Evolutionary conservation across 2,888 invertebrate genomes (phyloP).

Genomic region (Anagyrus pseudococci): DNA sequence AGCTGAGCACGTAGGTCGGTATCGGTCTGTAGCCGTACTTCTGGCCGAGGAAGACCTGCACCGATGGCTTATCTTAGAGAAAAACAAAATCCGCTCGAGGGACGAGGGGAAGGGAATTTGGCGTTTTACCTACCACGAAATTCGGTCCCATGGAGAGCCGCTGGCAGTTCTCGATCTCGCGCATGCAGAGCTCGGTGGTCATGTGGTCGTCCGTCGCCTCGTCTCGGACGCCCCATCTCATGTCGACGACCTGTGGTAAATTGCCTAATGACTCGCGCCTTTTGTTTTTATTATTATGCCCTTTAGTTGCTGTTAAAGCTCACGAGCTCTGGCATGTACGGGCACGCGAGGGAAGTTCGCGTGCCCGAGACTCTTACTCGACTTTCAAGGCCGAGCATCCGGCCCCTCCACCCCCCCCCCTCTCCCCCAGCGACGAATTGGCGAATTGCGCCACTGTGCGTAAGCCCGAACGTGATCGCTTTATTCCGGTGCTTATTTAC

Average conservation of each 20-base stretch:
- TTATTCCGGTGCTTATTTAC: too few relatives aligned
- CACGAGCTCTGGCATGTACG: background rate
- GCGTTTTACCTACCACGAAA: slow-evolving; percentile 75
- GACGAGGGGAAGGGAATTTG: background rate
- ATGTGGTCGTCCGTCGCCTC: slow-evolving; percentile 99
- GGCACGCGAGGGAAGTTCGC: background rate
- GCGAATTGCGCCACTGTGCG: slow-evolving; percentile 5
- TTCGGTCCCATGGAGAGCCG: slow-evolving; percentile 97
- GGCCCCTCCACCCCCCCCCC: too few relatives aligned
- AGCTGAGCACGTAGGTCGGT: slow-evolving; percentile 92
- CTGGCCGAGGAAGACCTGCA: slow-evolving; percentile 90
- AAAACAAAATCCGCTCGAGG: background rate
- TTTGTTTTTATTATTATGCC: too few relatives aligned
- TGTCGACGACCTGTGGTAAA: slow-evolving; percentile 88
- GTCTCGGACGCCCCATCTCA: slow-evolving; percentile 98
- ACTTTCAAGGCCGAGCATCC: slow-evolving; percentile 34
- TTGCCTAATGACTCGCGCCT: too few relatives aligned
- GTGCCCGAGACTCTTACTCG: background rate
- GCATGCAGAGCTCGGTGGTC: slow-evolving; percentile 98
- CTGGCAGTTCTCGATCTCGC: slow-evolving; percentile 97
- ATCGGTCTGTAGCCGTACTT: slow-evolving; percentile 98
- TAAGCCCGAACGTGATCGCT: background rate
- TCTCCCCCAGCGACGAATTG: slow-evolving; percentile 11
- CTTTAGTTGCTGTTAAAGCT: too few relatives aligned
- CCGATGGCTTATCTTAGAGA: background rate